These are phyloP conservation scores for Helogale parvula DNA, from an alignment of 2,113 vertebrate species.

Conservation along the genomic window DNA sequence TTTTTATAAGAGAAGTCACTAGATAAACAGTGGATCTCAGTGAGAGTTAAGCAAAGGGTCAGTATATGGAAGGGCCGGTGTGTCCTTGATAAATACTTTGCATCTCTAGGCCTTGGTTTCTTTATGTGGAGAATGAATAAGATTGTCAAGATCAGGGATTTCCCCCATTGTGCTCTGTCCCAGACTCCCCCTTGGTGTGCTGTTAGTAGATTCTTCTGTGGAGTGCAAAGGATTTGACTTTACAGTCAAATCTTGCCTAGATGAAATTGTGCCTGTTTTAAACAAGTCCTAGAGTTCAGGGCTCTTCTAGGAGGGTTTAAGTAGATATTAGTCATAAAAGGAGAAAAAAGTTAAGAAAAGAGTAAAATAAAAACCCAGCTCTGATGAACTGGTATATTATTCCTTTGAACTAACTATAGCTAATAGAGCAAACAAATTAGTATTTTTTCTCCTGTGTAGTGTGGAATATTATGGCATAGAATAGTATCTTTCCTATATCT, in stretches of 20 bases:
- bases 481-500: neutral
- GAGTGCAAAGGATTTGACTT: neutral
- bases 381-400: neutral
- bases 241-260: neutral
- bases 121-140: neutral
- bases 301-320: neutral
- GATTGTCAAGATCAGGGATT: neutral
- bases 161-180: neutral
- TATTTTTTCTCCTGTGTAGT: neutral
- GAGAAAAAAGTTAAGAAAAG: neutral
- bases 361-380: neutral
- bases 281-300: neutral
- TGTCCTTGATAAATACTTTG: neutral
- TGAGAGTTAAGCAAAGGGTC: neutral
- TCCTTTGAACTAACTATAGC: neutral
- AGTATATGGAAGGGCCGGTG: neutral
- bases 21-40: neutral
- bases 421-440: neutral
- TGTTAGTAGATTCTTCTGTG: neutral
- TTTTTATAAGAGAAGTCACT: constrained; percentile 27
- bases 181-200: neutral
- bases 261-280: neutral
- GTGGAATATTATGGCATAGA: neutral
- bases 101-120: neutral
- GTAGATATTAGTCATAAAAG: neutral